These are phyloP conservation scores for Oncorhynchus mykiss DNA, from an alignment of 2,113 vertebrate genomes.

Conservation along the genomic window DNA sequence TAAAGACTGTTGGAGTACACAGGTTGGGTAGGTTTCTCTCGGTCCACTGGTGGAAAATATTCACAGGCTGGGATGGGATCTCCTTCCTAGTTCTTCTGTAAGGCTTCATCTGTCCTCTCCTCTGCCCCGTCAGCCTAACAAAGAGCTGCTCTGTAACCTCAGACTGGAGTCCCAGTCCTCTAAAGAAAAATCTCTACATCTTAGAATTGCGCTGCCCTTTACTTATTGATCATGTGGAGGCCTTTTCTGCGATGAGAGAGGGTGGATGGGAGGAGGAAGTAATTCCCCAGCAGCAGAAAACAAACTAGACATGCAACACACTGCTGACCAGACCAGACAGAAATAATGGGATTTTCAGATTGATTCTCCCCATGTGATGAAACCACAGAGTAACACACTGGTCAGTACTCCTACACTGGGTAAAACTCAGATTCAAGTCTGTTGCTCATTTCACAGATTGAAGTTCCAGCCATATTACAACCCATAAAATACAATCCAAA, in stretches of 20 bases:
- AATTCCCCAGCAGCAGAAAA: not conserved
- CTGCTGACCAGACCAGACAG: conserved; percentile 21
- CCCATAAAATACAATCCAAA: not conserved
- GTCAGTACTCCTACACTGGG: not conserved
- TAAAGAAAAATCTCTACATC: conserved; percentile 13
- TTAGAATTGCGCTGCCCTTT: conserved; percentile 11
- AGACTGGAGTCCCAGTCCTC: not conserved
- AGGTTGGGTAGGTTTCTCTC: not conserved
- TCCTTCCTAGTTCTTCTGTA: not conserved
- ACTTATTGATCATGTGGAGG: conserved; percentile 17
- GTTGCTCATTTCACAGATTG: not conserved
- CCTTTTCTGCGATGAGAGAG: not conserved
- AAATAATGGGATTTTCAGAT: conserved; percentile 1
- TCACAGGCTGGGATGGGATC: conserved; percentile 3
- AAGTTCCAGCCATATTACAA: not conserved
- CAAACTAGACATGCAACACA: conserved; percentile 16
- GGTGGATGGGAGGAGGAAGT: not conserved
- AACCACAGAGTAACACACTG: not conserved
- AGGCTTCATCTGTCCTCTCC: not conserved
- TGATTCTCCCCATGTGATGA: conserved; percentile 4
- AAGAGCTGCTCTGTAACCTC: conserved; percentile 10
- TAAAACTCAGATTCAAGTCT: not conserved
- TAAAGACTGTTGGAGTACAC: conserved; percentile 15
- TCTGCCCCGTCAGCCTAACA: not conserved
- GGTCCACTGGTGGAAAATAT: not conserved